Percentiles rank a stretch among this genome's conserved stretches.
Conservation (phyloP, 2,888 invertebrate species). For the Leptinotarsa haldemani region DNA sequence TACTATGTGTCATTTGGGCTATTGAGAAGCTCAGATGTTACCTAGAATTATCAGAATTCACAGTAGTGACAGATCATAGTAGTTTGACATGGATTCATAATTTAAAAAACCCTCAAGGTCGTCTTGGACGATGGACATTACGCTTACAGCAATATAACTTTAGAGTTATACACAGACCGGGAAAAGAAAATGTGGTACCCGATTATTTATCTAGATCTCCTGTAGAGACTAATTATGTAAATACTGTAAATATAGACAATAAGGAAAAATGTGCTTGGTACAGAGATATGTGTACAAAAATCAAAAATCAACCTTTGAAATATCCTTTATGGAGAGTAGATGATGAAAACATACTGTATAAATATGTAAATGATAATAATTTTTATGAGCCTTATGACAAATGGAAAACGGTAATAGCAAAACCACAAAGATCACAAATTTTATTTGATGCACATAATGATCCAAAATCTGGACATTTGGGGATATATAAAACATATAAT, state of each 20-base stretch:
- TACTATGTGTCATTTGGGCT: slow-evolving; percentile 35
- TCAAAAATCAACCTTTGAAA: slow-evolving; percentile 9
- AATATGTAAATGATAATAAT: slow-evolving; percentile 7
- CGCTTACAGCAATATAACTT: slow-evolving; percentile 20
- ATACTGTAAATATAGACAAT: neutral
- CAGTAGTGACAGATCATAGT: slow-evolving; percentile 38
- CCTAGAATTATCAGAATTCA: slow-evolving; percentile 37
- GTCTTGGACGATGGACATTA: slow-evolving; percentile 24
- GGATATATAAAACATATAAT: slow-evolving; percentile 13
- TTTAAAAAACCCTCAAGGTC: slow-evolving; percentile 24
- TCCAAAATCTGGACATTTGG: slow-evolving; percentile 1
- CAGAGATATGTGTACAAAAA: slow-evolving; percentile 4
- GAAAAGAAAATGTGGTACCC: slow-evolving; percentile 3
- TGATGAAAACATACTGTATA: slow-evolving; percentile 2
- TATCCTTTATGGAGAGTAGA: slow-evolving; percentile 9
- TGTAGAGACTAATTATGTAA: neutral
- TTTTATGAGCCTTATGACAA: slow-evolving; percentile 1
- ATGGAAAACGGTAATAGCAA: slow-evolving; percentile 6
- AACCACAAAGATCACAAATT: neutral
- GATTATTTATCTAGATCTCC: slow-evolving; percentile 17
- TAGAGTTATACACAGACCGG: slow-evolving; percentile 12
- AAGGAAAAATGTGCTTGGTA: slow-evolving; percentile 2
- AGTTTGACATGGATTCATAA: slow-evolving; percentile 22
- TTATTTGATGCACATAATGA: slow-evolving; percentile 10
- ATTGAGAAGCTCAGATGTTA: slow-evolving; percentile 30